Evolutionary conservation across 1,140 invertebrate species (phyloP).

Genomic region (Cydia strobilella): DNA sequence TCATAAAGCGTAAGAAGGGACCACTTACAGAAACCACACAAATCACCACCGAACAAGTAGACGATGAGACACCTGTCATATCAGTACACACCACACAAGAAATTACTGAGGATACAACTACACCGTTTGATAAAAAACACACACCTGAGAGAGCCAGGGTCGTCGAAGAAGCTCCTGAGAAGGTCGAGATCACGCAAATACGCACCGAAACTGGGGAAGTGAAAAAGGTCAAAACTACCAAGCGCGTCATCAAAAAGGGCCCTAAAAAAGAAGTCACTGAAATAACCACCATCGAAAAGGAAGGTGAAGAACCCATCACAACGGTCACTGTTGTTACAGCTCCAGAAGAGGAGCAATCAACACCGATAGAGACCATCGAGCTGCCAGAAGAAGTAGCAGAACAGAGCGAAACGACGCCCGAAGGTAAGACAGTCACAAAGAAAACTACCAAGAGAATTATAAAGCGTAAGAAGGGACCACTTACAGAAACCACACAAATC

Average conservation of each 20-base stretch:
- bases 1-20: neutral
- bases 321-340: slow-evolving; percentile 43
- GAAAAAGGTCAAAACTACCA: neutral
- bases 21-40: neutral
- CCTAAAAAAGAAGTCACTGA: slow-evolving; percentile 69
- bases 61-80: neutral
- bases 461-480: slow-evolving; percentile 62
- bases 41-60: neutral
- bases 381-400: slow-evolving; percentile 55
- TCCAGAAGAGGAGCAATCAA: neutral
- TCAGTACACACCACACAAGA: neutral
- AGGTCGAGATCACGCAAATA: slow-evolving; percentile 39
- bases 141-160: neutral
- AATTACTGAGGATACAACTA: neutral
- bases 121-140: neutral
- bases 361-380: neutral
- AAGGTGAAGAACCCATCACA: slow-evolving; percentile 62
- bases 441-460: slow-evolving; percentile 60
- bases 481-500: slow-evolving; percentile 22
- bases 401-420: slow-evolving; percentile 38
- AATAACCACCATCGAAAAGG: slow-evolving; percentile 74
- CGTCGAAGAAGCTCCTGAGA: neutral
- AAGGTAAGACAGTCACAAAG: slow-evolving; percentile 53
- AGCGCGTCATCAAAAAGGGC: slow-evolving; percentile 49
- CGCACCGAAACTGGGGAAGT: neutral